phyloP scores from a whole-genome alignment of 2,113 vertebrate species.

The Ancistrus triradiatus region DNA sequence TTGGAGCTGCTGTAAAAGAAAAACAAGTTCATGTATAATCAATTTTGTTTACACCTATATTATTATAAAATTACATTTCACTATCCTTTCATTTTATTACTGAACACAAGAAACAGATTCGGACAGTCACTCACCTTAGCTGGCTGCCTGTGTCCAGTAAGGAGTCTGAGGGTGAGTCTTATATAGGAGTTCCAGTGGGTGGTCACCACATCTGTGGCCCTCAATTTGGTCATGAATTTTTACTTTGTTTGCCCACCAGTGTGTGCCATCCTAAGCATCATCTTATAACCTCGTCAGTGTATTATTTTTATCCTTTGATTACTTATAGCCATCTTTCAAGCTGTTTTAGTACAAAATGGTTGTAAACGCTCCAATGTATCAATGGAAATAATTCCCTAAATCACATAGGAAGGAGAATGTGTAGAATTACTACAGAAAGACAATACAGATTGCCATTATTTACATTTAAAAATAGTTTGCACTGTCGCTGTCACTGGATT shows the following conservation, averaged over 20 bases:
- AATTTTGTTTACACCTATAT: too few relatives aligned
- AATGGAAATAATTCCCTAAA: too few relatives aligned
- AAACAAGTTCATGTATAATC: background rate
- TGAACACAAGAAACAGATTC: background rate
- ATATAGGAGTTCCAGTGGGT: conserved; percentile 56
- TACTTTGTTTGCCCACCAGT: conserved; percentile 50
- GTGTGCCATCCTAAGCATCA: conserved; percentile 33
- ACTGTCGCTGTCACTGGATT: background rate
- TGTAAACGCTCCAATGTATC: too few relatives aligned
- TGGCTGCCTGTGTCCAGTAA: conserved; percentile 48
- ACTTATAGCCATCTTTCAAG: conserved; percentile 12
- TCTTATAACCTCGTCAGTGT: conserved; percentile 40
- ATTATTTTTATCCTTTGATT: conserved; percentile 51
- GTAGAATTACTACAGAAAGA: too few relatives aligned
- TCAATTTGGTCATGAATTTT: conserved; percentile 61
- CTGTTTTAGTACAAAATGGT: too few relatives aligned
- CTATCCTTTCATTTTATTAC: too few relatives aligned
- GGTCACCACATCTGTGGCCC: conserved; percentile 44
- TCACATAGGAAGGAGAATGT: too few relatives aligned
- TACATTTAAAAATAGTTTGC: background rate
- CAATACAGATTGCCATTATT: too few relatives aligned
- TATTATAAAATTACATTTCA: too few relatives aligned
- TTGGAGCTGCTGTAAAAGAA: conserved; percentile 8
- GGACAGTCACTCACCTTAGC: conserved; percentile 54
- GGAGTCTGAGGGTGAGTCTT: conserved; percentile 47